phyloP scores from a whole-genome alignment of 2,113 vertebrate genomes.

The Saimiri boliviensis region DNA sequence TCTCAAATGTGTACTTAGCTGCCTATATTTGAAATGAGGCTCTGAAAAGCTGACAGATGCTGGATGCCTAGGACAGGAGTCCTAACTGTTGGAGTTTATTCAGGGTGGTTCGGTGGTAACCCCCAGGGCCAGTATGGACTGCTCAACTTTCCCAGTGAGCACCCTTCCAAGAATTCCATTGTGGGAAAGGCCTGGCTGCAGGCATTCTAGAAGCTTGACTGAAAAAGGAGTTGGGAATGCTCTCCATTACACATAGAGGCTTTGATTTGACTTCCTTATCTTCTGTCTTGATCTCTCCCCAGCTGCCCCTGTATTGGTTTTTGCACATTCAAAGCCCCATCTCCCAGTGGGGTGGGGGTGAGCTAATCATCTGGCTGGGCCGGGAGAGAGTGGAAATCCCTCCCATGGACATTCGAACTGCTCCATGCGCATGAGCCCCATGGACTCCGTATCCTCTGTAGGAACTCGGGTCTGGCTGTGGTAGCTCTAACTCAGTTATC shows the following conservation, averaged over 20 bases:
- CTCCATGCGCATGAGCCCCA: too few relatives aligned
- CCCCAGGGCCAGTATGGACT: neutral
- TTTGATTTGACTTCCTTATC: neutral
- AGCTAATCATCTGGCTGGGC: neutral
- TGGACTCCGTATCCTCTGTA: neutral
- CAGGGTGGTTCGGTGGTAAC: neutral
- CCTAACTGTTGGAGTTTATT: too few relatives aligned
- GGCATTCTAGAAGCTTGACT: neutral
- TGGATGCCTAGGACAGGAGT: accelerated
- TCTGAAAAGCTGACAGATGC: neutral
- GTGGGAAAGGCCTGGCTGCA: neutral
- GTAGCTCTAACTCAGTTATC: accelerated
- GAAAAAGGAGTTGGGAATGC: neutral
- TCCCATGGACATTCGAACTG: accelerated
- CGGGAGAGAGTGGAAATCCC: neutral
- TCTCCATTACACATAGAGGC: too few relatives aligned
- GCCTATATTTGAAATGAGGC: neutral
- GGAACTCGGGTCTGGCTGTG: neutral
- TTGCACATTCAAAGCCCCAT: neutral
- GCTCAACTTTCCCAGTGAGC: neutral
- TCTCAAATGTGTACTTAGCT: neutral
- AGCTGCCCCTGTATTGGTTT: neutral
- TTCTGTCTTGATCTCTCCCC: neutral
- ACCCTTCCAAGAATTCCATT: neutral
- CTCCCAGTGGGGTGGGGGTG: neutral